A percentile compares a stretch with the other conserved stretches of the same genome.
These are phyloP conservation scores for Matsumyia berberina DNA, from an alignment of 2,888 invertebrate species.

Conservation along the genomic window DNA sequence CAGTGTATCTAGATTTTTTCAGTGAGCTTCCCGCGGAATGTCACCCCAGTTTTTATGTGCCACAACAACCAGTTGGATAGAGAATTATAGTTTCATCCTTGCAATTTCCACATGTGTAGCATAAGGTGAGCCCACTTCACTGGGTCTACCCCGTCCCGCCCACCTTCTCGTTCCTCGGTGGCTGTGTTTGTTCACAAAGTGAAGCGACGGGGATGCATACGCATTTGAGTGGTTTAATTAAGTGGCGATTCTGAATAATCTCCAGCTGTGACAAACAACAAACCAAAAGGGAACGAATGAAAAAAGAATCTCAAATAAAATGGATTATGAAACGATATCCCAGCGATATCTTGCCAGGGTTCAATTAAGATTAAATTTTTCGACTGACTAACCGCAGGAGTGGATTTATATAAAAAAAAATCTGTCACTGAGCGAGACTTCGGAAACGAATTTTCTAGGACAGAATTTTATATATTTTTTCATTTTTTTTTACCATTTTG, in stretches of 20 bases:
- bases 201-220: slow-evolving; percentile 56
- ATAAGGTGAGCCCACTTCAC: slow-evolving; percentile 16
- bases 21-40: slow-evolving; percentile 14
- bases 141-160: too few species aligned
- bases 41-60: slow-evolving; percentile 35
- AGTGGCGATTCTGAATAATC: slow-evolving; percentile 75
- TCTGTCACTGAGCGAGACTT: too few species aligned
- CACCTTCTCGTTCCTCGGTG: not conserved
- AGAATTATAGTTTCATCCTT: slow-evolving; percentile 28
- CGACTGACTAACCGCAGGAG: slow-evolving; percentile 40
- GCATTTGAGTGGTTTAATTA: slow-evolving; percentile 77
- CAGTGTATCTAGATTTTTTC: slow-evolving; percentile 18
- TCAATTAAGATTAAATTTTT: slow-evolving; percentile 57
- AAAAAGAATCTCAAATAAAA: slow-evolving; percentile 33
- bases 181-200: not conserved
- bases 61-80: slow-evolving; percentile 32
- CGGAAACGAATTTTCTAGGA: too few species aligned
- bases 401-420: not conserved
- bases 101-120: not conserved
- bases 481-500: slow-evolving; percentile 46
- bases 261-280: slow-evolving; percentile 66
- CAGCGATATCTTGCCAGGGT: slow-evolving; percentile 34
- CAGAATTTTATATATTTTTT: not conserved
- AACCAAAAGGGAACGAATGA: not conserved
- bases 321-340: slow-evolving; percentile 42